Evolutionary conservation across 2,113 vertebrate genomes (phyloP).

Genomic region (Arothron firmamentum): DNA sequence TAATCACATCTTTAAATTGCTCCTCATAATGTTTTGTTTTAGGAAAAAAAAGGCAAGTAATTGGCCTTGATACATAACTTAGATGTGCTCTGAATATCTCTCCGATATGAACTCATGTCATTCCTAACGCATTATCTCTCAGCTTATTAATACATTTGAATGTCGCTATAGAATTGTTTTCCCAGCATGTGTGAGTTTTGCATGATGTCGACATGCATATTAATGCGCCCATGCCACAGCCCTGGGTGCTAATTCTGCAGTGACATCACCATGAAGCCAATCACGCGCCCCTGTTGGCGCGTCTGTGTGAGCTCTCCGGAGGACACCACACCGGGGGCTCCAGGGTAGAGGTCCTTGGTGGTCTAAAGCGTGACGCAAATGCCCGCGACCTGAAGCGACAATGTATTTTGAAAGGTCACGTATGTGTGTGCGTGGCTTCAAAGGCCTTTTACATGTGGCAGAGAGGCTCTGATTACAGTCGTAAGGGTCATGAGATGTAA

Average conservation of each 20-base stretch:
- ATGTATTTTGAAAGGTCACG: constrained; percentile 45
- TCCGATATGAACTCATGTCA: not conserved
- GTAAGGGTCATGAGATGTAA: constrained; percentile 12
- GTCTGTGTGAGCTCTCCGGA: constrained; percentile 13
- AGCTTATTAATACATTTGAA: too few species aligned
- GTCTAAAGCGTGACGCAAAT: constrained; percentile 38
- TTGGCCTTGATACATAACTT: constrained; percentile 10
- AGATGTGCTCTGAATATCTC: constrained; percentile 15
- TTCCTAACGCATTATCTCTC: too few species aligned
- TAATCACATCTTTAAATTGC: constrained; percentile 45
- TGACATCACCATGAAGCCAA: constrained; percentile 11
- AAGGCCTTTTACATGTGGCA: constrained; percentile 31
- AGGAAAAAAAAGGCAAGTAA: constrained; percentile 23
- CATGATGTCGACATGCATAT: not conserved
- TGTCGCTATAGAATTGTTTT: too few species aligned
- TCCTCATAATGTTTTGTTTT: constrained; percentile 24
- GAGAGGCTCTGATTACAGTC: constrained; percentile 1
- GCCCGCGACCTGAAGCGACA: constrained; percentile 36
- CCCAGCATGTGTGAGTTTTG: not conserved
- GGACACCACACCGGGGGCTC: constrained; percentile 17
- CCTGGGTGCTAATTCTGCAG: constrained; percentile 1
- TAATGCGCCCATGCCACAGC: constrained; percentile 7
- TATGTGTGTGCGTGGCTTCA: constrained; percentile 16
- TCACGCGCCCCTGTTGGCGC: constrained; percentile 18
- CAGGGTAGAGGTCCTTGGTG: constrained; percentile 22